Conservation (phyloP, 2,113 vertebrate species). For the human region GRCh38 chr4:48602001-48602500, state of each 20-base stretch:
- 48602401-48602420: not conserved
- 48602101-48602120: conserved; percentile 98
- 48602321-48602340: not conserved
- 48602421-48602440: not conserved
- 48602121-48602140: conserved; percentile 84
- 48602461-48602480: not conserved
- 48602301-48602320: not conserved
- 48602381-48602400: not conserved
- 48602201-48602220: not conserved
- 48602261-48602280: not conserved
- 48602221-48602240: not conserved
- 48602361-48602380: not conserved
- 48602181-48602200: conserved; percentile 16
- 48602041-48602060: conserved; percentile 99
- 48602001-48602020: conserved; percentile 86
- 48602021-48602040: conserved; percentile 99
- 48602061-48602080: conserved; percentile 99
- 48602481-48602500: not conserved
- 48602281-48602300: not conserved
- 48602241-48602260: not conserved
- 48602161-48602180: not conserved
- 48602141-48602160: conserved; percentile 73
- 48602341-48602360: not conserved
- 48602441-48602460: not conserved
- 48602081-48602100: conserved; percentile 99